Conservation (phyloP, 1,140 invertebrate genomes). For the Drosophila nigrodunni region DNA sequence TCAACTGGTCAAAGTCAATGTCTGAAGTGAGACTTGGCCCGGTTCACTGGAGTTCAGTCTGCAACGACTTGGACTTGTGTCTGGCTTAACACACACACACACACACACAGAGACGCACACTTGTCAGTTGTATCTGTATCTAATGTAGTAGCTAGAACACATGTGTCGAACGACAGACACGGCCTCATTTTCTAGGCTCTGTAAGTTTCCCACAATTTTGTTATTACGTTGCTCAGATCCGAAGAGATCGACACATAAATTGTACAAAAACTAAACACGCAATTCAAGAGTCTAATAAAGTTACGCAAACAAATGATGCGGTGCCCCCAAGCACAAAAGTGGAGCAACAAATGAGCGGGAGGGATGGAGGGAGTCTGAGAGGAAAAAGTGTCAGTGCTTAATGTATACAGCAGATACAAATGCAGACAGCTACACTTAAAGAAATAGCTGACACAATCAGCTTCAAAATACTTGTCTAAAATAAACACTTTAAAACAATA, state of each 20-base stretch:
- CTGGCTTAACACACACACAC: not conserved
- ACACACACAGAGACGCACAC: not conserved
- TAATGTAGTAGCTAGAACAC: constrained; percentile 35
- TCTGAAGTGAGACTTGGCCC: not conserved
- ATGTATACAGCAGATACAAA: constrained; percentile 64
- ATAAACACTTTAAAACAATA: no score
- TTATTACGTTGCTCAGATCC: constrained; percentile 44
- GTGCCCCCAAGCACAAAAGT: constrained; percentile 72
- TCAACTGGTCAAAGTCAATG: constrained; percentile 49
- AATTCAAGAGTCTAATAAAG: constrained; percentile 83
- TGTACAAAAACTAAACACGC: constrained; percentile 79
- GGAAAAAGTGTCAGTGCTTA: constrained; percentile 36
- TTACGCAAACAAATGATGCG: constrained; percentile 83
- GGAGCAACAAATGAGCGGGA: constrained; percentile 52
- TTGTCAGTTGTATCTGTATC: constrained; percentile 28
- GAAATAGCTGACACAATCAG: no score
- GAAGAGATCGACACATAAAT: constrained; percentile 62
- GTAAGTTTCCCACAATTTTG: constrained; percentile 75
- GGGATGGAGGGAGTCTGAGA: not conserved
- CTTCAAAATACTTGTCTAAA: no score
- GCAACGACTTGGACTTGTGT: not conserved
- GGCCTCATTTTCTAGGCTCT: constrained; percentile 26
- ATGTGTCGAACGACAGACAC: not conserved
- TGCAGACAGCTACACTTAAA: constrained; percentile 5
- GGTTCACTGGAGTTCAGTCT: constrained; percentile 7